phyloP scores from a whole-genome alignment of 2,888 invertebrate species.

The Mythimna ferrago region DNA sequence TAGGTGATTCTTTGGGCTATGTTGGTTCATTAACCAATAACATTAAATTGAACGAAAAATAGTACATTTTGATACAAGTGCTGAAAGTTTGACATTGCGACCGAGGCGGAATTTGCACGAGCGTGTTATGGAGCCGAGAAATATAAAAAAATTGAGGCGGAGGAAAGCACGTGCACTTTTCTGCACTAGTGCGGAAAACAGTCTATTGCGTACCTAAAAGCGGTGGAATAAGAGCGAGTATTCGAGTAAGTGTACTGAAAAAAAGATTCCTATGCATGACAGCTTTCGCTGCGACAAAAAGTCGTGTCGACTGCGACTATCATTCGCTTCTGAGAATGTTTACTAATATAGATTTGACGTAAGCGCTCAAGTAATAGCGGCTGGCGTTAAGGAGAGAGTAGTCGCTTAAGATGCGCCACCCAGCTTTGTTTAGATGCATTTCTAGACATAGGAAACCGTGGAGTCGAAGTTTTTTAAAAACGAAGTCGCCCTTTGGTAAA shows the following conservation, averaged over 20 bases:
- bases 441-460: slow-evolving; percentile 68
- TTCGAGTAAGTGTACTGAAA: no score
- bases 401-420: slow-evolving; percentile 76
- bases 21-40: not conserved
- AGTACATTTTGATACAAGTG: no score
- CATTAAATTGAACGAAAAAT: slow-evolving; percentile 7
- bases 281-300: slow-evolving; percentile 53
- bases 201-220: no score
- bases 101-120: no score
- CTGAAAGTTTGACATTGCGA: no score
- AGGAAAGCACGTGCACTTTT: no score
- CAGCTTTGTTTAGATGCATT: slow-evolving; percentile 83
- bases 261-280: slow-evolving; percentile 2
- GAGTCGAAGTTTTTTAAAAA: slow-evolving; percentile 62
- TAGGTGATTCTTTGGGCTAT: no score
- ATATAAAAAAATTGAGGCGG: no score
- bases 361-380: slow-evolving; percentile 53
- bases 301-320: slow-evolving; percentile 46
- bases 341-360: slow-evolving; percentile 65
- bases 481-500: no score
- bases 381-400: slow-evolving; percentile 75
- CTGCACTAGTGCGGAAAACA: no score
- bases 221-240: no score
- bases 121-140: no score
- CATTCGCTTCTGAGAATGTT: slow-evolving; percentile 57